phyloP scores from a whole-genome alignment of 2,888 invertebrate species.

The Tolmerus cingulatus region DNA sequence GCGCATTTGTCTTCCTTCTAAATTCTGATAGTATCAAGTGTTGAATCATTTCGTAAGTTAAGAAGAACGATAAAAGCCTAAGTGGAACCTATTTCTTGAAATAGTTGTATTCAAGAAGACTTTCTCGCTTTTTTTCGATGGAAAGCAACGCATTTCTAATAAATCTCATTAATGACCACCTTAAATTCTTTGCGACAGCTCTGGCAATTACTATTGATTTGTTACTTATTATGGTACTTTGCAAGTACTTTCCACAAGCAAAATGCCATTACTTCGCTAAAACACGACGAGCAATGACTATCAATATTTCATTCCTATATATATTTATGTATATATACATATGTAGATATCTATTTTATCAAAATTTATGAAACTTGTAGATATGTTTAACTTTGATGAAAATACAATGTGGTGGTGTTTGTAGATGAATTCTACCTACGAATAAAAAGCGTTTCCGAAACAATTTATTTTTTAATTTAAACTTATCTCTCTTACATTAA shows the following conservation, averaged over 20 bases:
- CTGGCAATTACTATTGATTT: constrained; percentile 7
- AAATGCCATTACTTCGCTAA: neutral
- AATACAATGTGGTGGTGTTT: too few species aligned
- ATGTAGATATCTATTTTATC: too few species aligned
- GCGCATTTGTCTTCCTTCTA: neutral
- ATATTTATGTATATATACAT: too few species aligned
- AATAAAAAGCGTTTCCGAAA: too few species aligned
- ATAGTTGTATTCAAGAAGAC: neutral
- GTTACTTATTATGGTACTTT: neutral
- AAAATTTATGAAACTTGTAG: too few species aligned
- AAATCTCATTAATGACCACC: constrained; percentile 7
- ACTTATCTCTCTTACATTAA: too few species aligned
- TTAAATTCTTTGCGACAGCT: neutral
- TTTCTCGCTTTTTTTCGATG: neutral
- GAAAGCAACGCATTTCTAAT: neutral
- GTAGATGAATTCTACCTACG: too few species aligned
- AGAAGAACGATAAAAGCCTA: neutral
- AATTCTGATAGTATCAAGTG: constrained; percentile 20
- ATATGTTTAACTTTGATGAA: too few species aligned
- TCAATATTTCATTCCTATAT: neutral
- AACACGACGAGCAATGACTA: neutral
- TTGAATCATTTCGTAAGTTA: neutral
- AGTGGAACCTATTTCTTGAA: neutral
- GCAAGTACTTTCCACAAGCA: neutral
- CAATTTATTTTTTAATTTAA: too few species aligned